Conservation (phyloP, 2,113 vertebrate genomes). For the Zingel zingel region DNA sequence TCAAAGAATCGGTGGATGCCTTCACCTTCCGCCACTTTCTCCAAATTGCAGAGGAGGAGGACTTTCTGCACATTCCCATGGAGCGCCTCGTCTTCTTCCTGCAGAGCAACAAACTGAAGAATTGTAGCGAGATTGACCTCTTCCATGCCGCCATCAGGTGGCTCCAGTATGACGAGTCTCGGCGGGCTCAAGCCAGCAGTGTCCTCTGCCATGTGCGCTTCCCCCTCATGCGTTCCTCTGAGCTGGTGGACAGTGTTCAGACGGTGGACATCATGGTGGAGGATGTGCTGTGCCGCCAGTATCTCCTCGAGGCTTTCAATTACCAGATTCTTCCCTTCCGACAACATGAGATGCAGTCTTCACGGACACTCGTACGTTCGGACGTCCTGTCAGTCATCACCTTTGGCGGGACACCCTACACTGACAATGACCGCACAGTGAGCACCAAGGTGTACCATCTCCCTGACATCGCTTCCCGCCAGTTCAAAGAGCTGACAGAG, state of each 20-base stretch:
- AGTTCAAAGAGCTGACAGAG: slow-evolving; percentile 93
- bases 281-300: slow-evolving; percentile 92
- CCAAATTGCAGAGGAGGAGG: slow-evolving; percentile 95
- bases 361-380: slow-evolving; percentile 90
- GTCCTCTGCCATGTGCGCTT: slow-evolving; percentile 97
- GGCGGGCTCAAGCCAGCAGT: slow-evolving; percentile 86
- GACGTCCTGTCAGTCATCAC: slow-evolving; percentile 90
- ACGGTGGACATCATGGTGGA: slow-evolving; percentile 96
- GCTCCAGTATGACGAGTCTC: slow-evolving; percentile 89
- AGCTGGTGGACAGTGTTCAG: slow-evolving; percentile 97
- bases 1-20: slow-evolving; percentile 94
- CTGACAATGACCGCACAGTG: slow-evolving; percentile 93
- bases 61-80: slow-evolving; percentile 95
- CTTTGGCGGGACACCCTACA: slow-evolving; percentile 96
- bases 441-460: slow-evolving; percentile 92
- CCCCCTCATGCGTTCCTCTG: slow-evolving; percentile 94
- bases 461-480: slow-evolving; percentile 84
- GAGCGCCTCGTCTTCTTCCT: slow-evolving; percentile 97
- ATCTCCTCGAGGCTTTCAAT: slow-evolving; percentile 96
- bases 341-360: slow-evolving; percentile 96
- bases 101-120: slow-evolving; percentile 95
- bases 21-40: slow-evolving; percentile 97
- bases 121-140: slow-evolving; percentile 94
- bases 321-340: slow-evolving; percentile 98
- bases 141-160: slow-evolving; percentile 93